Evolutionary conservation across 2,888 invertebrate genomes (phyloP), one percentile per base, ranked within the genome.

Genomic region (Sarcophaga rosellei): DNA sequence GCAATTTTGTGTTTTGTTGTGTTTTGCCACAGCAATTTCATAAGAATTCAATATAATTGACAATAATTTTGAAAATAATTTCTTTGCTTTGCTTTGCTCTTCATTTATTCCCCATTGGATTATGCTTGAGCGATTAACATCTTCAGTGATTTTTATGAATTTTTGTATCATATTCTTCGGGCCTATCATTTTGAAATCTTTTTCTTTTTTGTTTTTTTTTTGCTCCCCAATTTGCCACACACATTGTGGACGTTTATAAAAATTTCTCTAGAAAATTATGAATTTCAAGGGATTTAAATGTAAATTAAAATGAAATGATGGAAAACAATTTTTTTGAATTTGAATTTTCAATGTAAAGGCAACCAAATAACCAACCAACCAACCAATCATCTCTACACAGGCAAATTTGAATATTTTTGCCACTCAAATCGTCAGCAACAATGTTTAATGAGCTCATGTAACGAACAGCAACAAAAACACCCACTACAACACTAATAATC

Each of bases 401-500:
- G 69, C 70, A 47, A 81, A 35, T 35, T 35, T 35, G 35, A 35
- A 35, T 35, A 35, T 35, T 35, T 35, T 35, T 35, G 35, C 35
- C 35, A 35, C 35, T 1, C 8, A 35, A 35, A 10, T 35, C 35
- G 10, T 35, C 35, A 35, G 6, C 65, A 23, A 65, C 65, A 21
- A 62, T n/a, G 35, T 35, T 15, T 61, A 61, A 15, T n/a, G n/a
- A 15, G 11, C 23, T 10, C 10, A 35, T 35, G 35, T 35, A 35
- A 35, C 35, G 35, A 35, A 35, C 2, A 2, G 8, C 74, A 69
- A 25, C 70, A 62, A 72, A 72, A 79, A 35, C 82, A 82, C 85
- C 85, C 76, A 82, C 85, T 79, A 10, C 68, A 82, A 72, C 65
- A 82, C 65, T 68, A 82, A 76, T 78, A 82, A 86, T 72, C 82